Evolutionary conservation across 92 coral and sea anemone genomes (phyloP).

Genomic region (Micromussa lordhowensis): DNA sequence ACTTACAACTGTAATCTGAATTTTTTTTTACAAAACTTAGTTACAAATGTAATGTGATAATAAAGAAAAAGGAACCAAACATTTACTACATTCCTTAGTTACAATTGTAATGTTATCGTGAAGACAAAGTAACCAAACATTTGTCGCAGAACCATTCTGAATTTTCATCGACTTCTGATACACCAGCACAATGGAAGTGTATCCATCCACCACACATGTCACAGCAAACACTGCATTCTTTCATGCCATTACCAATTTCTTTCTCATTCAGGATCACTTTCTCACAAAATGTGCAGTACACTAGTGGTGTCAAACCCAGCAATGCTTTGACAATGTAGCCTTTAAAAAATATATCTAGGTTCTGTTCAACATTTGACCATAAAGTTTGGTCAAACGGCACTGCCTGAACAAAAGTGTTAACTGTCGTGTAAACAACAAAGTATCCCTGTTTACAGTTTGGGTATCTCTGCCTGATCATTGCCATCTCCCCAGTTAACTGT

Average conservation of each 20-base stretch:
- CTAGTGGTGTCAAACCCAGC: constrained; percentile 20
- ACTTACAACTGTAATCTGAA: constrained; percentile 11
- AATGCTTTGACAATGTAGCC: constrained; percentile 23
- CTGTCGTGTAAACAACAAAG: constrained; percentile 23
- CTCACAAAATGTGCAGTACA: constrained; percentile 25
- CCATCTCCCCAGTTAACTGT: constrained; percentile 38
- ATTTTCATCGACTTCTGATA: too few species aligned
- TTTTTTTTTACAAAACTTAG: too few species aligned
- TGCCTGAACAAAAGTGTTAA: constrained; percentile 21
- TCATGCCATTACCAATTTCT: too few species aligned
- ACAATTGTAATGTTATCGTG: constrained; percentile 16
- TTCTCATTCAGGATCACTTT: constrained; percentile 18
- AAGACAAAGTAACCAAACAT: constrained; percentile 20
- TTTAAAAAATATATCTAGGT: constrained; percentile 19
- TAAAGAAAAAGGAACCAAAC: constrained; percentile 23
- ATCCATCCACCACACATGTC: too few species aligned
- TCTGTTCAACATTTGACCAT: constrained; percentile 26
- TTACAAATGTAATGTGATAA: constrained; percentile 10
- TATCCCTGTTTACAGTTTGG: constrained; percentile 30
- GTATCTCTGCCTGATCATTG: constrained; percentile 19
- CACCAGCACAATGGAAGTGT: too few species aligned
- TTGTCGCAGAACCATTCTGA: too few species aligned
- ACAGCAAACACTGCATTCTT: too few species aligned
- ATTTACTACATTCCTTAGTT: constrained; percentile 2
- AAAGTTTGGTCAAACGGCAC: constrained; percentile 26